These are phyloP conservation scores for Paralvinella palmiformis DNA, from an alignment of 1,140 invertebrate genomes.

Conservation along the genomic window DNA sequence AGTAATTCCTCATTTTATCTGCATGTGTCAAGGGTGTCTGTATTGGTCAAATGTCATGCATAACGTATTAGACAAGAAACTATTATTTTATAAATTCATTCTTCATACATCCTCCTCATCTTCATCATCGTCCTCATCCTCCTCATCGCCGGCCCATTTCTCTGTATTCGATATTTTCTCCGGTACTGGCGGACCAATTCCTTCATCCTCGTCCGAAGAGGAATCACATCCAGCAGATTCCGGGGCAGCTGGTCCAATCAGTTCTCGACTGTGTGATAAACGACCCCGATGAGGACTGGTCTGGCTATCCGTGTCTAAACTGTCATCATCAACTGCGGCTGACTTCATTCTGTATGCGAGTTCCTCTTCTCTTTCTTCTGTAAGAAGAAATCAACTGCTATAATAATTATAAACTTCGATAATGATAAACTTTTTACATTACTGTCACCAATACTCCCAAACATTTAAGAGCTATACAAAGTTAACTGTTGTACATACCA, in stretches of 20 bases:
- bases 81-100: neutral
- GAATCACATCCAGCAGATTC: neutral
- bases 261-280: no score
- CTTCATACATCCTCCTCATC: slow-evolving; percentile 18
- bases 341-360: neutral
- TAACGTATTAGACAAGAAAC: neutral
- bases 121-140: slow-evolving; percentile 20
- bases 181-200: slow-evolving; percentile 60
- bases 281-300: no score
- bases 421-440: neutral
- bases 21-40: neutral
- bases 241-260: slow-evolving; percentile 1
- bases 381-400: neutral
- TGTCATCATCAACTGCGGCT: neutral
- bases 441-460: neutral
- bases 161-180: slow-evolving; percentile 18
- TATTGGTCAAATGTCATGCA: neutral
- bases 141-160: slow-evolving; percentile 16
- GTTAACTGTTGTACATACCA: slow-evolving; percentile 12
- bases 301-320: neutral
- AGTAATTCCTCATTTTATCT: neutral
- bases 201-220: slow-evolving; percentile 45
- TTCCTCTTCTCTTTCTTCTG: neutral
- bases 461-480: neutral
- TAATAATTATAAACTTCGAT: neutral